phyloP scores from a whole-genome alignment of 2,797 vertebrate genomes.

The Lithobates sylvaticus region DNA sequence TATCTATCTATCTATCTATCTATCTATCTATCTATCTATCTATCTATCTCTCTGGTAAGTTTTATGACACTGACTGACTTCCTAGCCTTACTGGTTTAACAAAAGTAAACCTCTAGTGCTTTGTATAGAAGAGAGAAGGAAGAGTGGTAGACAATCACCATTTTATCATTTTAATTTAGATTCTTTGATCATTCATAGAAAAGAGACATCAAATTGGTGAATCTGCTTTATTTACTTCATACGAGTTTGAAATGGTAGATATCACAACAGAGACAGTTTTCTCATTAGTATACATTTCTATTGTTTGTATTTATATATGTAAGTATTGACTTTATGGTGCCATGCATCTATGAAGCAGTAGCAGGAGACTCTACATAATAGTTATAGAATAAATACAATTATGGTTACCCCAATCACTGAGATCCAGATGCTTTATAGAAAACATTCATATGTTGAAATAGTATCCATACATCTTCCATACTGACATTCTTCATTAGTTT shows the following conservation, averaged over 20 bases:
- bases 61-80: no score
- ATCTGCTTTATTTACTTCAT: not conserved
- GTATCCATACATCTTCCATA: constrained; percentile 19
- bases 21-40: no score
- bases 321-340: constrained; percentile 40
- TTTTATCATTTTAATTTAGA: not conserved
- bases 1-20: no score
- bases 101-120: not conserved
- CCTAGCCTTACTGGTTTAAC: no score
- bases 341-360: constrained; percentile 13
- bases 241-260: not conserved
- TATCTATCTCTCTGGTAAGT: no score
- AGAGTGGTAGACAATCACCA: not conserved
- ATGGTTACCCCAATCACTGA: constrained; percentile 7
- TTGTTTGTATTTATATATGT: constrained; percentile 51
- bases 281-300: constrained; percentile 26
- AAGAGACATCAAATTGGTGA: not conserved
- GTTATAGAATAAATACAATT: constrained; percentile 39
- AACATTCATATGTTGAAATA: constrained; percentile 38
- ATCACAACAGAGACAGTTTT: not conserved
- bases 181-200: not conserved
- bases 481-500: constrained; percentile 46
- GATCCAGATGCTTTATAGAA: constrained; percentile 21
- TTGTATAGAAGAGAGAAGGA: not conserved
- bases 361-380: constrained; percentile 35